Conservation (phyloP, 64 coral and sea anemone species). For the Orbicella faveolata region DNA sequence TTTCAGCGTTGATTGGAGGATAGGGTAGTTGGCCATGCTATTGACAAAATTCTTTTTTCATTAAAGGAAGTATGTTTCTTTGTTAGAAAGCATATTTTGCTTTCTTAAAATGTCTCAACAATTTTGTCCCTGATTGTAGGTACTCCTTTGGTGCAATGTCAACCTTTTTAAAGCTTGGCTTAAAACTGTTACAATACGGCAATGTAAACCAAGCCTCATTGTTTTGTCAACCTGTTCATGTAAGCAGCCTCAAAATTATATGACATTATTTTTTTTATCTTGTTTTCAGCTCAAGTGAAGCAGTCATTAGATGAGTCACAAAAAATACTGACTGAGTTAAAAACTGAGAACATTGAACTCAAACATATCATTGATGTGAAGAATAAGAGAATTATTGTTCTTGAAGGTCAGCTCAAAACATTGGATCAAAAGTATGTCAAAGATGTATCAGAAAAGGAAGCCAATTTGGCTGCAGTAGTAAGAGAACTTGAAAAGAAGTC, state of each 20-base stretch:
- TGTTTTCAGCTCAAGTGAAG: slow-evolving; percentile 42
- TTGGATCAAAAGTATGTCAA: slow-evolving; percentile 72
- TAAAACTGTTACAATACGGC: too few relatives aligned
- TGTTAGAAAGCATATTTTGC: background rate
- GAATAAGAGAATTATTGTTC: slow-evolving; percentile 72
- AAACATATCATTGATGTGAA: slow-evolving; percentile 77
- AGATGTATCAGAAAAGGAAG: slow-evolving; percentile 60
- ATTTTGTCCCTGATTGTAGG: too few relatives aligned
- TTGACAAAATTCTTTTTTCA: background rate
- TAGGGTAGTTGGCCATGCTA: too few relatives aligned
- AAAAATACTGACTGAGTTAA: slow-evolving; percentile 58
- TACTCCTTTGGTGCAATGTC: too few relatives aligned
- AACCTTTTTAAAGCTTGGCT: too few relatives aligned
- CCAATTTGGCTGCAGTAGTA: slow-evolving; percentile 54
- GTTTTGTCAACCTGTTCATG: too few relatives aligned
- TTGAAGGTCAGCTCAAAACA: slow-evolving; percentile 69
- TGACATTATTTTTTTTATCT: background rate
- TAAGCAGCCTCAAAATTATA: too few relatives aligned
- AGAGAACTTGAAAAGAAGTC: slow-evolving; percentile 91
- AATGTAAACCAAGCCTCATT: too few relatives aligned
- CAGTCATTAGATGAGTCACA: slow-evolving; percentile 38
- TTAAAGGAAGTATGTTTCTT: background rate
- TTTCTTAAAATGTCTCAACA: too few relatives aligned
- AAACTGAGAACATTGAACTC: slow-evolving; percentile 75
- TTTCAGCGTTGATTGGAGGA: too few relatives aligned